Evolutionary conservation across 1,140 invertebrate species (phyloP).

Genomic region (Macrobrachium rosenbergii): DNA sequence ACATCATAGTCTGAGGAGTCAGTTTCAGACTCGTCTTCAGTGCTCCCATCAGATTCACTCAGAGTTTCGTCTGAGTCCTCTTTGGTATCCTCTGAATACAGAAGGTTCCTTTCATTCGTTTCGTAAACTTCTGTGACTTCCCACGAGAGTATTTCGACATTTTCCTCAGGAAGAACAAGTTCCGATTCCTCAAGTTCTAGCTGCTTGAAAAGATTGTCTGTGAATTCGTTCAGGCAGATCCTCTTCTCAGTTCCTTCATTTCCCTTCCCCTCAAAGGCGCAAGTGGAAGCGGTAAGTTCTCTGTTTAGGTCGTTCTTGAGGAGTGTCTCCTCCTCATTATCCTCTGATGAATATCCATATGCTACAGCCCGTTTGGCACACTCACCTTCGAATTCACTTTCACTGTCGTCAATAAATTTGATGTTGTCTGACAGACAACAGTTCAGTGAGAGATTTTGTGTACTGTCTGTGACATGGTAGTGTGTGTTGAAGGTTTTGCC

Average conservation of each 20-base stretch:
- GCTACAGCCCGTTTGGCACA: neutral
- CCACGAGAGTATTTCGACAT: conserved; percentile 9
- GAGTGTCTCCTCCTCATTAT: no score
- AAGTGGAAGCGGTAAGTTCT: neutral
- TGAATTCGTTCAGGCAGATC: conserved; percentile 41
- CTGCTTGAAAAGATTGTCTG: conserved; percentile 46
- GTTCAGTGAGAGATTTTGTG: no score
- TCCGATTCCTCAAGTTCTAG: conserved; percentile 45
- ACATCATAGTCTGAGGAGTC: neutral
- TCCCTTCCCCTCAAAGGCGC: neutral
- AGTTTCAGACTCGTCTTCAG: neutral
- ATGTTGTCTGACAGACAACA: neutral
- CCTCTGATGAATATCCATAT: no score
- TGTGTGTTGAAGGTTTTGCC: no score
- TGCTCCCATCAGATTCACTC: neutral
- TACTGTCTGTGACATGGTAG: no score
- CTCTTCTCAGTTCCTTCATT: neutral
- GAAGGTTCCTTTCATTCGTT: neutral
- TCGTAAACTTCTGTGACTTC: conserved; percentile 27
- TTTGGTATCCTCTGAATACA: neutral
- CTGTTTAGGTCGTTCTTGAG: neutral
- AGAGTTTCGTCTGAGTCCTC: neutral
- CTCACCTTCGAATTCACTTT: neutral
- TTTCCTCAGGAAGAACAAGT: conserved; percentile 30
- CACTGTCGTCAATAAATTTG: neutral